phyloP scores from a whole-genome alignment of 2,113 vertebrate species.

The Gobius niger region DNA sequence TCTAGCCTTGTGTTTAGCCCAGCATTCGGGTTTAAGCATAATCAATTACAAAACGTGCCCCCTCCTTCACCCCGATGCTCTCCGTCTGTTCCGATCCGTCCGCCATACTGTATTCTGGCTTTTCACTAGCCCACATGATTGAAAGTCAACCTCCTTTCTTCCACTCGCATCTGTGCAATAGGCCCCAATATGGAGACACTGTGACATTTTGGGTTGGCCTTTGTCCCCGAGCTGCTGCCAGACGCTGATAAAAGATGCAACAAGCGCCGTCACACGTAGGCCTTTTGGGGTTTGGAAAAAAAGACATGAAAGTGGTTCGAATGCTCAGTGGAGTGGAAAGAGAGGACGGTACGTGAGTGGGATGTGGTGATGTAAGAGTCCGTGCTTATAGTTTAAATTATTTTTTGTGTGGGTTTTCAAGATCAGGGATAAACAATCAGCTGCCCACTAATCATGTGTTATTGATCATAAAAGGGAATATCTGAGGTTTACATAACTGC shows the following conservation, averaged over 20 bases:
- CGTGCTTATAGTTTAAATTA: not conserved
- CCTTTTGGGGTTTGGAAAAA: slow-evolving; percentile 37
- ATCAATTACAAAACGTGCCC: slow-evolving; percentile 58
- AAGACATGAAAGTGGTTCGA: slow-evolving; percentile 46
- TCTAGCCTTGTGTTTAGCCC: slow-evolving; percentile 53
- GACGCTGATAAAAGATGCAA: slow-evolving; percentile 63
- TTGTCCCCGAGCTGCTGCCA: slow-evolving; percentile 60
- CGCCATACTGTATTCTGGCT: slow-evolving; percentile 42
- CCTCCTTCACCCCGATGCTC: slow-evolving; percentile 15
- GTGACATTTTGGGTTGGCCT: slow-evolving; percentile 61
- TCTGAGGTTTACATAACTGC: slow-evolving; percentile 1
- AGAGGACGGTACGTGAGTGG: slow-evolving; percentile 27
- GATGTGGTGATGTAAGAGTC: slow-evolving; percentile 42
- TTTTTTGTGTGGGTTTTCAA: slow-evolving; percentile 5
- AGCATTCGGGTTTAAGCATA: slow-evolving; percentile 53
- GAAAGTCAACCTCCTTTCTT: slow-evolving; percentile 52
- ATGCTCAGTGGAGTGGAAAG: slow-evolving; percentile 31
- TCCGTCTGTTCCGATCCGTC: slow-evolving; percentile 39
- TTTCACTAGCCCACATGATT: slow-evolving; percentile 34
- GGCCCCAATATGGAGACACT: slow-evolving; percentile 39
- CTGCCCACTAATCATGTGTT: not conserved
- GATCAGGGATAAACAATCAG: slow-evolving; percentile 1
- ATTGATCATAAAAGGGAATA: not conserved
- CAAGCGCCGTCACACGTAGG: slow-evolving; percentile 60
- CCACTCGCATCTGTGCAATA: slow-evolving; percentile 27